Evolutionary conservation across 2,888 invertebrate genomes (phyloP), one percentile per base, ranked within the genome.

Genomic region (Macroteleia sp.): DNA sequence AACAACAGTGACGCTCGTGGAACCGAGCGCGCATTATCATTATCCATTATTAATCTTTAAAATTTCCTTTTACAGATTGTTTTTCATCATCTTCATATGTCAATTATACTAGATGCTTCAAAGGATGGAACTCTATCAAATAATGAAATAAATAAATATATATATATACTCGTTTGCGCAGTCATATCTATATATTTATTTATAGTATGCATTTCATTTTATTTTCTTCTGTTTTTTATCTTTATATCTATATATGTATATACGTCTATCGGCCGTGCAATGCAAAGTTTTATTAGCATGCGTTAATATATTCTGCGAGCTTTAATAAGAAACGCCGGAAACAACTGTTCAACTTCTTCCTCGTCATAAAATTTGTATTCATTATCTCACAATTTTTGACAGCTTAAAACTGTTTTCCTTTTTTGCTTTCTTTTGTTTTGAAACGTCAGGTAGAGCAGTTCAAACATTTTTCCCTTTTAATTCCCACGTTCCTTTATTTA

Each of bases 41-140:
- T 62, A 52, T 61, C 44, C 25, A 28, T 62, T 19, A 73, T 59
- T 74, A 64, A 57, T 70, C 41, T 36, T 56, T 54, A 9, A 52
- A 56, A 42, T 44, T 61, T 61, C 1, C 17, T 34, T 16, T 71
- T 61, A 41, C 59, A 42, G 19, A 74, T 66, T 44, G 30, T 42
- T n/a, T n/a, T 77, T 77, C 67, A 67, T 67, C 66, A 77, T 77
- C 66, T 67, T 67, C 67, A 46, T 77, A 64, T n/a, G n/a, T 78
- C 70, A 78, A 70, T 78, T 78, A 77, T 59, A 64, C 70, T 70
- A 77, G 56, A 70, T 70, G 76, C 54, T 64, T 76, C 70, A 39
- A 70, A 76, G 69, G 75, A 79, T 79, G 73, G 64, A 64, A 73
- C 54, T 79, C 61, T 79, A 79, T 79, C 61, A 76, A 77, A 77